These are phyloP conservation scores for Orchestia grillus DNA, from an alignment of 1,140 invertebrate species.

Conservation along the genomic window DNA sequence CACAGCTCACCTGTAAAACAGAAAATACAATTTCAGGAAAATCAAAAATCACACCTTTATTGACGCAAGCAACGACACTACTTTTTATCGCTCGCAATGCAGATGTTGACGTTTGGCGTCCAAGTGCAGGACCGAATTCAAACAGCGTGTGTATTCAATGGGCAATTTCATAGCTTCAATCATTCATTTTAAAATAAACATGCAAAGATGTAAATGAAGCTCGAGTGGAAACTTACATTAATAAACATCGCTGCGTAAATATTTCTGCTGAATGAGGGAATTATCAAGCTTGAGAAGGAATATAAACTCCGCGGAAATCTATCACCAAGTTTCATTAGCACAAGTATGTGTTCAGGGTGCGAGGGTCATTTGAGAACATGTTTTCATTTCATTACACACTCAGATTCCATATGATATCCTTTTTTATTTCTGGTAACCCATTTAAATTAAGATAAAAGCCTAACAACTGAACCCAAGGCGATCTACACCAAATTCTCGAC, in stretches of 20 bases:
- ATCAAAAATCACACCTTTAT: neutral
- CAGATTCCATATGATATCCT: too few relatives aligned
- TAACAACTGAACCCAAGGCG: too few relatives aligned
- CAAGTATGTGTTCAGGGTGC: neutral
- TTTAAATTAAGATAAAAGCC: too few relatives aligned
- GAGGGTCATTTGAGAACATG: too few relatives aligned
- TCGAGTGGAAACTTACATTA: neutral
- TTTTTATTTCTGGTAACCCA: too few relatives aligned
- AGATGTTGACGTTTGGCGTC: neutral
- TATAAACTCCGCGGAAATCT: neutral
- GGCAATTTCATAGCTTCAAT: neutral
- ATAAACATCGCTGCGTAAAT: too few relatives aligned
- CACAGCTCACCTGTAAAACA: neutral
- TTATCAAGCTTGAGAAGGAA: too few relatives aligned
- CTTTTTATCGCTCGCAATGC: neutral
- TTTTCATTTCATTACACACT: too few relatives aligned
- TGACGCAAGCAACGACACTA: neutral
- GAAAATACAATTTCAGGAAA: neutral
- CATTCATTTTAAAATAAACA: neutral
- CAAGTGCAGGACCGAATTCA: neutral
- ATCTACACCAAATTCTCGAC: too few relatives aligned
- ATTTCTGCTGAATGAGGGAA: too few relatives aligned
- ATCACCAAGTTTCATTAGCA: neutral
- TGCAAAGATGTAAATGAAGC: neutral
- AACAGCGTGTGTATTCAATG: neutral